Evolutionary conservation across 2,888 invertebrate genomes (phyloP).

Genomic region (Bhutanitis thaidina): DNA sequence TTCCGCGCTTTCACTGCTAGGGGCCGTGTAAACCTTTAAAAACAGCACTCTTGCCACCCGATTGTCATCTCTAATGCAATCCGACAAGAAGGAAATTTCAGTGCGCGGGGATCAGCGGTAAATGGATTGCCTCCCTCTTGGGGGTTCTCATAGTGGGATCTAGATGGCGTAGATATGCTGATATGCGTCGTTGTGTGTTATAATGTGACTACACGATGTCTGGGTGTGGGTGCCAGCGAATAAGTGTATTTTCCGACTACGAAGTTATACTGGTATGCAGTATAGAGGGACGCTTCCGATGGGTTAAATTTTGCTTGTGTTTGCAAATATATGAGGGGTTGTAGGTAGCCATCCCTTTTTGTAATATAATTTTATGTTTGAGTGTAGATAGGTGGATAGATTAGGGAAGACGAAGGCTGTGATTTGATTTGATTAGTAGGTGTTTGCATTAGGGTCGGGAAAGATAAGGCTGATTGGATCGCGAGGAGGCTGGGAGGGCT

Average conservation of each 20-base stretch:
- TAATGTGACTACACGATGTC: conserved; percentile 37
- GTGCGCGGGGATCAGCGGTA: conserved; percentile 56
- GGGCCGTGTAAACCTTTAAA: conserved; percentile 80
- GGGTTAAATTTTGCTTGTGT: conserved; percentile 77
- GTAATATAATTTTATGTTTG: conserved; percentile 77
- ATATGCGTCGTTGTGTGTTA: conserved; percentile 63
- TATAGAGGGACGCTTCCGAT: conserved; percentile 66
- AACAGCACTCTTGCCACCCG: conserved; percentile 66
- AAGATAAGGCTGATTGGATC: conserved; percentile 77
- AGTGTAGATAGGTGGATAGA: conserved; percentile 76
- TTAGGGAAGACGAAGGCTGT: conserved; percentile 78
- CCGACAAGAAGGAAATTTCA: conserved; percentile 65
- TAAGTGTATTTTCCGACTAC: conserved; percentile 65
- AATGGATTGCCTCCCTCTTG: conserved; percentile 80
- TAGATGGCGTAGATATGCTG: conserved; percentile 79
- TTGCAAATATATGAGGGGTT: conserved; percentile 78
- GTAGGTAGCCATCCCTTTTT: conserved; percentile 74
- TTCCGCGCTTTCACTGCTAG: conserved; percentile 80
- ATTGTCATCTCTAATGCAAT: conserved; percentile 73
- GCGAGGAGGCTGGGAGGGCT: conserved; percentile 45
- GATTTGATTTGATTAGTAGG: conserved; percentile 80
- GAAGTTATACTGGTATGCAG: conserved; percentile 60
- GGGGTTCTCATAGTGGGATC: conserved; percentile 79
- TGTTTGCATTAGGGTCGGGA: conserved; percentile 69
- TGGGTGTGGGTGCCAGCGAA: conserved; percentile 42